A percentile compares a stretch with the other conserved stretches of the same genome.
Evolutionary conservation across 35 echinoderm and acorn worm species (phyloP).

Genomic region (Hemicentrotus pulcherrimus): DNA sequence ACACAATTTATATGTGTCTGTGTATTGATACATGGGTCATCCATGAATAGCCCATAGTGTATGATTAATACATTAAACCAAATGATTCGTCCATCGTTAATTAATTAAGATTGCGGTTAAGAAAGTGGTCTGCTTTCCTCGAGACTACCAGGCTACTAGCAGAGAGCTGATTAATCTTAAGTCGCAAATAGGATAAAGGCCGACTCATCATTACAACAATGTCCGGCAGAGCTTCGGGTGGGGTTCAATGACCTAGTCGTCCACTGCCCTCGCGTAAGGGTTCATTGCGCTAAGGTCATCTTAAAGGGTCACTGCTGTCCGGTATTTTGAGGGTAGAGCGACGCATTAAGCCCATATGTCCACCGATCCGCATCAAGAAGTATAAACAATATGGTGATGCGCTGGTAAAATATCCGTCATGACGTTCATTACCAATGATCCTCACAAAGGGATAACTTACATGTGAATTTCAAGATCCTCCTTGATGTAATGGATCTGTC

Average conservation of each 20-base stretch:
- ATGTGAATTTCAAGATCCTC: too few relatives aligned
- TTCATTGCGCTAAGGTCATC: not conserved
- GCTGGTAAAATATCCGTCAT: not conserved
- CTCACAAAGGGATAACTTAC: too few relatives aligned
- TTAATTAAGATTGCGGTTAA: not conserved
- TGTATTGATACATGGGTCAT: too few relatives aligned
- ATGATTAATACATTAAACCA: not conserved
- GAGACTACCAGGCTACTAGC: not conserved
- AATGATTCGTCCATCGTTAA: not conserved
- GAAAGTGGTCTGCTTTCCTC: not conserved
- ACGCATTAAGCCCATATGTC: not conserved
- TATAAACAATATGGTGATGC: not conserved
- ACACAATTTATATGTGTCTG: too few relatives aligned
- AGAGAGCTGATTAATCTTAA: not conserved
- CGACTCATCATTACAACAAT: slow-evolving; percentile 7
- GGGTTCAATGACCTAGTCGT: not conserved
- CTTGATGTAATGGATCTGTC: too few relatives aligned
- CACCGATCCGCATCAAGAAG: not conserved
- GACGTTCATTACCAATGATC: not conserved
- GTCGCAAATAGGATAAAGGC: slow-evolving; percentile 6
- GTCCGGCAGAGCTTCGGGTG: not conserved
- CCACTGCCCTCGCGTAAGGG: not conserved
- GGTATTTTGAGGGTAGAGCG: not conserved
- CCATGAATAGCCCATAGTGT: too few relatives aligned
- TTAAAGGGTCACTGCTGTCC: not conserved